Percentiles rank a stretch among this genome's conserved stretches.
Conservation (phyloP, 2,888 invertebrate species). For the Charanyca ferruginea region DNA sequence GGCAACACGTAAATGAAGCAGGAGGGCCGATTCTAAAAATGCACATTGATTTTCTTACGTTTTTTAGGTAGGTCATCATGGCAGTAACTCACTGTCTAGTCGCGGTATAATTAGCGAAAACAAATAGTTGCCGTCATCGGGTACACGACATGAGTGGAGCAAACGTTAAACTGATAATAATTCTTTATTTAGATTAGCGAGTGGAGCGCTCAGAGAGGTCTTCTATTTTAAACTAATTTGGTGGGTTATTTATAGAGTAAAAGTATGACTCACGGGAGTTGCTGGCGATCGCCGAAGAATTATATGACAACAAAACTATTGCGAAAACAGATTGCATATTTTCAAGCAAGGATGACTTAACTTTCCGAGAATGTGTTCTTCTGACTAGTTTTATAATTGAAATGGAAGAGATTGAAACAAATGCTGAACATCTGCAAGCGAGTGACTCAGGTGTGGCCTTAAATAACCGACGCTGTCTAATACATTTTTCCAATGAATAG, state of each 20-base stretch:
- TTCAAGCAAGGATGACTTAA: slow-evolving; percentile 47
- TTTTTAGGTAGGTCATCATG: slow-evolving; percentile 81
- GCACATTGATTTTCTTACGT: slow-evolving; percentile 72
- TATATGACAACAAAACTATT: slow-evolving; percentile 52
- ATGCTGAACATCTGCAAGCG: slow-evolving; percentile 43
- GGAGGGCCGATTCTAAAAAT: slow-evolving; percentile 31
- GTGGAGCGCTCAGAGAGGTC: slow-evolving; percentile 64
- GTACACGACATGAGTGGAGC: slow-evolving; percentile 72
- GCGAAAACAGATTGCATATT: slow-evolving; percentile 36
- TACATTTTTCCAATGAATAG: slow-evolving; percentile 37
- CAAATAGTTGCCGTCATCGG: slow-evolving; percentile 63
- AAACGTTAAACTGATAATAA: slow-evolving; percentile 75
- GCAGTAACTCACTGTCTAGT: slow-evolving; percentile 49
- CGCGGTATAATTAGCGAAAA: slow-evolving; percentile 59
- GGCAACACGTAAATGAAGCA: slow-evolving; percentile 14
- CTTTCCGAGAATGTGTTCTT: slow-evolving; percentile 36
- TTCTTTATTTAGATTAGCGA: slow-evolving; percentile 79
- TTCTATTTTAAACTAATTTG: slow-evolving; percentile 74
- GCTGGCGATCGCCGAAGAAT: slow-evolving; percentile 38
- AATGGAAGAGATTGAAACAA: slow-evolving; percentile 42
- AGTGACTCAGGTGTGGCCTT: slow-evolving; percentile 45
- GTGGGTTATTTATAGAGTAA: slow-evolving; percentile 69
- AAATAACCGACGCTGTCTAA: slow-evolving; percentile 35
- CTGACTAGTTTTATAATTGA: slow-evolving; percentile 48
- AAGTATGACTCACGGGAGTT: slow-evolving; percentile 65